phyloP scores from a whole-genome alignment of 1,140 invertebrate species.

The Bilobella aurantiaca region DNA sequence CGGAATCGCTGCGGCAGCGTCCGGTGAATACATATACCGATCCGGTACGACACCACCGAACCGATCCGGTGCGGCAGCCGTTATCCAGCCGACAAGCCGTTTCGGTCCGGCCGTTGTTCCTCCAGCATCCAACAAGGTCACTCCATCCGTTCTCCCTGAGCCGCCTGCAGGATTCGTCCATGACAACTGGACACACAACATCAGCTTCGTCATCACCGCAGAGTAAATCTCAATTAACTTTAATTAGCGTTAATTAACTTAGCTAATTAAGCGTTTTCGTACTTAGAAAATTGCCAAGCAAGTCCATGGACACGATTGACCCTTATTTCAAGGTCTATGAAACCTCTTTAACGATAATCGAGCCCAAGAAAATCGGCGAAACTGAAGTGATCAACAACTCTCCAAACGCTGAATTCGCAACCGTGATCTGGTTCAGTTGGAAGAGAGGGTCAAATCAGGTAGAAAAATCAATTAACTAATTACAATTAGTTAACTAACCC shows the following conservation, averaged over 20 bases:
- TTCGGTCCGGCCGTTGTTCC: too few species aligned
- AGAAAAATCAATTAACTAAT: neutral
- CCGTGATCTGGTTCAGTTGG: neutral
- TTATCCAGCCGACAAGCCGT: neutral
- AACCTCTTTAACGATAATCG: neutral
- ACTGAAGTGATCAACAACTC: neutral
- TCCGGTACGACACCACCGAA: too few species aligned
- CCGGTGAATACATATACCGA: too few species aligned
- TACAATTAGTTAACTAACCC: neutral
- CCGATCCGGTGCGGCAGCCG: too few species aligned
- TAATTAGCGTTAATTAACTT: neutral
- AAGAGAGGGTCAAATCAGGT: neutral
- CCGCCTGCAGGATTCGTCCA: neutral
- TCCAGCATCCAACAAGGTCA: neutral
- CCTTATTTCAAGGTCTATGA: neutral
- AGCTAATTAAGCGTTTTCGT: neutral
- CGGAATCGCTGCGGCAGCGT: too few species aligned
- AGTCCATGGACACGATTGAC: constrained; percentile 1
- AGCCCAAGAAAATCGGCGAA: neutral
- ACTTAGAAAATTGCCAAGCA: neutral
- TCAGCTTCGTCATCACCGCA: neutral
- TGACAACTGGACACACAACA: neutral
- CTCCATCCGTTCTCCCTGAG: neutral
- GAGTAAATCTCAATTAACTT: neutral
- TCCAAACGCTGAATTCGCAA: constrained; percentile 2